A percentile compares a stretch with the other conserved stretches of the same genome.
phyloP scores from a whole-genome alignment of 2,113 vertebrate species.

The Pogona vitticeps region DNA sequence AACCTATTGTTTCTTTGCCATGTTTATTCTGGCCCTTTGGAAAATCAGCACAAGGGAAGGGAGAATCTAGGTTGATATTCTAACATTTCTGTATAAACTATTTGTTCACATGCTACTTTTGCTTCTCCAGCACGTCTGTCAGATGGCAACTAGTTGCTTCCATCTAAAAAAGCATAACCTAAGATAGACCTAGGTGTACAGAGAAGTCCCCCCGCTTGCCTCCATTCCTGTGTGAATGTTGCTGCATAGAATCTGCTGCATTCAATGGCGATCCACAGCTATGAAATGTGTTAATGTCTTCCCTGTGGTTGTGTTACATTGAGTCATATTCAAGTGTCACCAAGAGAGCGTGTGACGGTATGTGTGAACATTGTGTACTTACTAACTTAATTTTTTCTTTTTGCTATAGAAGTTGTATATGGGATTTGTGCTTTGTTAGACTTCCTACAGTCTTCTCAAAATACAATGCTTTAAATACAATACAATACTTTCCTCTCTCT shows the following conservation, averaged over 20 bases:
- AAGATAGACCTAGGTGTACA: slow-evolving; percentile 34
- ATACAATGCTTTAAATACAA: slow-evolving; percentile 43
- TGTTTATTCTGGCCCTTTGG: neutral
- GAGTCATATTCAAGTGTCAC: slow-evolving; percentile 57
- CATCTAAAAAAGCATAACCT: slow-evolving; percentile 33
- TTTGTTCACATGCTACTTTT: slow-evolving; percentile 10
- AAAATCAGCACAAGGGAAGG: slow-evolving; percentile 18
- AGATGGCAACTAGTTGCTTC: neutral
- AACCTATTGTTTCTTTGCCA: slow-evolving; percentile 19
- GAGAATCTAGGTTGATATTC: neutral
- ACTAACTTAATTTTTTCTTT: slow-evolving; percentile 1
- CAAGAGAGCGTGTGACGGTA: slow-evolving; percentile 37
- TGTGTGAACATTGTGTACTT: slow-evolving; percentile 19
- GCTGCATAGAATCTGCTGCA: slow-evolving; percentile 13
- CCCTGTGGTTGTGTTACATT: slow-evolving; percentile 37
- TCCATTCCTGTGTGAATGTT: neutral
- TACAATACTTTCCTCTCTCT: slow-evolving; percentile 29
- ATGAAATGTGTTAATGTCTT: slow-evolving; percentile 19
- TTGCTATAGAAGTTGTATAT: slow-evolving; percentile 60
- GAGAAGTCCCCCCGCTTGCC: neutral
- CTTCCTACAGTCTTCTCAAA: slow-evolving; percentile 51
- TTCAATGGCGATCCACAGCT: slow-evolving; percentile 32
- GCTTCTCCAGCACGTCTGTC: slow-evolving; percentile 11
- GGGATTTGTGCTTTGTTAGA: slow-evolving; percentile 77
- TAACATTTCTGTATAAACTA: slow-evolving; percentile 37